Evolutionary conservation across 2,113 vertebrate genomes (phyloP), one percentile per base, ranked within the genome.

Genomic region (Peromyscus leucopus): DNA sequence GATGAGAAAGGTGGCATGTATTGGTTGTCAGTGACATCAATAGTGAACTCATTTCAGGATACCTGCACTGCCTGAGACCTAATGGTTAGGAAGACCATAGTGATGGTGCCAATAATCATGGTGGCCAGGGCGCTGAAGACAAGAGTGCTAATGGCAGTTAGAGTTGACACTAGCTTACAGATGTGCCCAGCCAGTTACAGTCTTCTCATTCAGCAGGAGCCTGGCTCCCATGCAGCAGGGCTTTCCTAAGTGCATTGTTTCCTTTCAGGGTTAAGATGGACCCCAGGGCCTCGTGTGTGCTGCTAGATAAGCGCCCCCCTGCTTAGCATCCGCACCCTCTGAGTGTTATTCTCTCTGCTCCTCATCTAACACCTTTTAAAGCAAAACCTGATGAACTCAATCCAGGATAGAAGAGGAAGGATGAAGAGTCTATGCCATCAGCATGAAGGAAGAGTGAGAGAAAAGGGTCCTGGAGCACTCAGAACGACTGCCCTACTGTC

Each of bases 191-290:
- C 61, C 65, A 21, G 88, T 93, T 28, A 46, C 13, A 26, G 84
- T 24, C 28, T 93, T 72, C 51, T 51, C 31, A 16, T 61, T 85
- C 76, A 94, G 76, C 28, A 1, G 46, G 85, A 93, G 59, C n/a
- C 26, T 80, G 91, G 55, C 10, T 91, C 17, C 75, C 59, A 61
- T 55, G 21, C 7, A 10, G 89, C 76, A 59, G 48, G 46, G 19
- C 4, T 88, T 95, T 97, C 94, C 48, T 95, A 84, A 67, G 28
- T 4, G 76, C 90, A 92, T 85, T 92, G 28, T 79, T 74, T 42
- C 22, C 26, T 75, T 42, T 9, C 51, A 75, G 69, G n/a, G 24
- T 59, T 19, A 57, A 59, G 24, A 21, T 31, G 22, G 36, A 89
- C 33, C 55, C 36, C 55, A n/a, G 33, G 51, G 13, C n/a, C n/a